These are phyloP conservation scores for Tretioscincus oriximinensis DNA, from an alignment of 2,113 vertebrate species.

Conservation along the genomic window DNA sequence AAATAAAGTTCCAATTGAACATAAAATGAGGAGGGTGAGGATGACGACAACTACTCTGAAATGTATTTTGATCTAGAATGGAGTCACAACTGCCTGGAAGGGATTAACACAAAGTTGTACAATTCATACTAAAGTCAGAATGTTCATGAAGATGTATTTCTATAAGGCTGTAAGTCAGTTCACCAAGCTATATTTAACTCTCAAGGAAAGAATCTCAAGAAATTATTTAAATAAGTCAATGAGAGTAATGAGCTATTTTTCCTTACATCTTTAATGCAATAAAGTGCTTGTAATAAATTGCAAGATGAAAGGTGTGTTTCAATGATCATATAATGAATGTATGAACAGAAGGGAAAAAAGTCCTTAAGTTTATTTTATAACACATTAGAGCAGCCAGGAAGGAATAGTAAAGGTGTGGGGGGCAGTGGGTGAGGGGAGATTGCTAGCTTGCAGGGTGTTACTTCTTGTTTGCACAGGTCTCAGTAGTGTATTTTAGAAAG, in stretches of 20 bases:
- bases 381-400: no score
- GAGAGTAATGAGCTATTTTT: not conserved
- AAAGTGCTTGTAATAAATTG: not conserved
- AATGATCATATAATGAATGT: not conserved
- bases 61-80: no score
- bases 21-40: no score
- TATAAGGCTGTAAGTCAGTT: not conserved
- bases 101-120: not conserved
- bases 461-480: no score
- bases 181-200: not conserved
- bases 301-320: not conserved
- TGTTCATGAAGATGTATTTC: not conserved
- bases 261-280: not conserved
- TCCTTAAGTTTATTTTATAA: not conserved
- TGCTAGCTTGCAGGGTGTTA: not conserved
- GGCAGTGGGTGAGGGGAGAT: not conserved
- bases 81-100: no score
- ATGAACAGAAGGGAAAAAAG: not conserved
- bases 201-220: not conserved
- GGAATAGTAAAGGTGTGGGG: not conserved
- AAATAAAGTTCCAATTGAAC: no score
- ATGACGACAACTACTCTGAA: no score
- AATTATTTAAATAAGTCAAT: not conserved
- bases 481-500: no score
- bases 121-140: not conserved